phyloP scores from a whole-genome alignment of 2,113 vertebrate species.

The Alaudala cheleensis region DNA sequence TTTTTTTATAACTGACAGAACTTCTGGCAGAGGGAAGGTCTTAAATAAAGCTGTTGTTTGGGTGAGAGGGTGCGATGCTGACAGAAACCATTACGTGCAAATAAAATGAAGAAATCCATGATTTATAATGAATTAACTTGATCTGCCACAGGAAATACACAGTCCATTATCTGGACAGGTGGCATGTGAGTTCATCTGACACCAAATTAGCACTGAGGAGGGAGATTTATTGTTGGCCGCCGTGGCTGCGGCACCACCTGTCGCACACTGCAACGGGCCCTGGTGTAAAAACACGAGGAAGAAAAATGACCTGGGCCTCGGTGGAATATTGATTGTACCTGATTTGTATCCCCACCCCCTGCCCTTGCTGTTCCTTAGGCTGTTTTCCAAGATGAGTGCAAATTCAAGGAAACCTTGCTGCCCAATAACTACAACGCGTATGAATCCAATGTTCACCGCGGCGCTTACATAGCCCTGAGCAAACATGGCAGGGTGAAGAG shows the following conservation, averaged over 20 bases:
- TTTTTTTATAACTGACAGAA: neutral
- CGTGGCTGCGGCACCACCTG: conserved; percentile 15
- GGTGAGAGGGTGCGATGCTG: rapidly evolving
- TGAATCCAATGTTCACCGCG: conserved; percentile 83
- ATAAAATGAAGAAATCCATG: neutral
- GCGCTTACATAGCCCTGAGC: conserved; percentile 91
- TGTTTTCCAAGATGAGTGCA: conserved; percentile 93
- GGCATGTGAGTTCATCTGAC: conserved; percentile 42
- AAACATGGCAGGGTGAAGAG: conserved; percentile 89
- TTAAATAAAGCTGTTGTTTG: neutral
- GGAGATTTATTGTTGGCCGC: conserved; percentile 29
- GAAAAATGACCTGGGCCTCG: neutral
- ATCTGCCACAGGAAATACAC: conserved; percentile 45
- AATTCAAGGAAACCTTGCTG: conserved; percentile 91
- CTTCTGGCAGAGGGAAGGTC: neutral
- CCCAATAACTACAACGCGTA: conserved; percentile 97
- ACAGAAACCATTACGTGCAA: neutral
- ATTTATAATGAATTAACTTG: conserved; percentile 3
- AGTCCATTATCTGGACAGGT: conserved; percentile 52
- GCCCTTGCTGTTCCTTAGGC: conserved; percentile 69
- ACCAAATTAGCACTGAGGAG: conserved; percentile 35
- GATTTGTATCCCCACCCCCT: neutral
- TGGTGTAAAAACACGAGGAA: neutral
- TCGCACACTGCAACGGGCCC: neutral
- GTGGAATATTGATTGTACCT: neutral